Base-by-base conservation (phyloP, 2,113 vertebrate species). In the Poeciliopsis occidentalis region DNA sequence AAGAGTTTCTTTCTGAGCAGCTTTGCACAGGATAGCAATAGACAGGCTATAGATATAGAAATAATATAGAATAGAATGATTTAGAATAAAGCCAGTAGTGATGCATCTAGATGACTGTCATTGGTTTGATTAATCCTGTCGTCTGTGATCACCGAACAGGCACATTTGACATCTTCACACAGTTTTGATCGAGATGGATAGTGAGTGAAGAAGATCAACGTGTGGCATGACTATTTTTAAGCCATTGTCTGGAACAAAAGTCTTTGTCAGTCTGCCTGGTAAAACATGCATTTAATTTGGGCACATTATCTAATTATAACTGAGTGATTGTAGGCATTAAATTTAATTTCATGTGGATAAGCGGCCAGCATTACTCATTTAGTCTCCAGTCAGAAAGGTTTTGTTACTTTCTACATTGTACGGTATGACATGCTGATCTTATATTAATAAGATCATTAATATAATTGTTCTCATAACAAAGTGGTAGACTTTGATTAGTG, bases 221-320 rank as follows among this genome's bases (percentile, higher is more conserved):
- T 75, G 39, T 61, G 64, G 75, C 68, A 26, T 60, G 47, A 60
- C 32, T 63, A 70, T 64, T 47, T 64, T 19, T 47, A 17, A 32
- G 44, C 29, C 22, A 60, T 37, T 60, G 8, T 8, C 31, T 30
- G 37, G 32, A 37, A 71, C 60, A 79, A 64, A 69, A 8, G 13
- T 8, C 39, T 26, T 73, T 67, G 62, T 57, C 57, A 64, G 8
- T n/a, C n/a, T 76, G 69, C 64, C 64, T 78, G 24, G 31, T 69
- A 41, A 67, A 85, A 71, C 67, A 37, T 24, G 65, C 10, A 73
- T 67, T 73, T 26, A 27, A 71, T 69, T 60, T 31, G 29, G 5
- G 5, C 31, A 29, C 12, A 32, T 72, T 54, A 3, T 4, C 6
- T 68, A 3, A n/a, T 65, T 54, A n/a, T 64, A 10, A 37, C 17